These are phyloP conservation scores for Lepidocyrtinus sp. DNA, from an alignment of 2,888 invertebrate species.

Conservation along the genomic window DNA sequence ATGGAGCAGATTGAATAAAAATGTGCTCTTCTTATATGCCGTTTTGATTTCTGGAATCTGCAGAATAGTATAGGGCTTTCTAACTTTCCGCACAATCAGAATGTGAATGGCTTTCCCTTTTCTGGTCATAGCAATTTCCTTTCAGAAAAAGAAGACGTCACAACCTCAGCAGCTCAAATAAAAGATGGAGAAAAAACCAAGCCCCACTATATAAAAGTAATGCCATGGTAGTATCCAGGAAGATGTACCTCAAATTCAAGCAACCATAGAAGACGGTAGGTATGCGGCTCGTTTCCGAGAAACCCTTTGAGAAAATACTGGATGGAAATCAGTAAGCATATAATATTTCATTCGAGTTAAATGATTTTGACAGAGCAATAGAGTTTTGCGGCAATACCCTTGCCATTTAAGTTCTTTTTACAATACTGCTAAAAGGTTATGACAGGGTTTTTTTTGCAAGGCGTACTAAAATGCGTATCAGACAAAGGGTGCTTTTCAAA, in stretches of 20 bases:
- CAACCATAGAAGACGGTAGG: no score
- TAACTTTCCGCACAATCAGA: not conserved
- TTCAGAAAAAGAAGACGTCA: slow-evolving; percentile 2
- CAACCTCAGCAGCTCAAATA: slow-evolving; percentile 12
- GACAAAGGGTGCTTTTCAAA: no score
- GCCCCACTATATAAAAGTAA: no score
- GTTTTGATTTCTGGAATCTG: not conserved
- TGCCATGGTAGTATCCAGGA: no score
- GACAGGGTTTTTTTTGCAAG: no score
- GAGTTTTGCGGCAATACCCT: no score
- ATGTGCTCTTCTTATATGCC: not conserved
- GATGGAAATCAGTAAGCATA: not conserved
- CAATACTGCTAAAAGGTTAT: no score
- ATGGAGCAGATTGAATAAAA: not conserved
- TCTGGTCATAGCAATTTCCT: slow-evolving; percentile 14
- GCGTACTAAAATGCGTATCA: no score
- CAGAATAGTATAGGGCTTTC: slow-evolving; percentile 1
- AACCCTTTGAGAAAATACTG: not conserved
- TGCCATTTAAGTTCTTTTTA: no score
- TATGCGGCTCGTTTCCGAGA: not conserved
- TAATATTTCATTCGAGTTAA: slow-evolving; percentile 7
- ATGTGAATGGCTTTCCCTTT: not conserved
- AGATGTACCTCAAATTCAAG: not conserved
- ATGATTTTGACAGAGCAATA: slow-evolving; percentile 33
- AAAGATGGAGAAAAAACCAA: slow-evolving; percentile 11